These are phyloP conservation scores for Brachypalpus laphriformis DNA, from an alignment of 2,888 invertebrate species.

Conservation along the genomic window DNA sequence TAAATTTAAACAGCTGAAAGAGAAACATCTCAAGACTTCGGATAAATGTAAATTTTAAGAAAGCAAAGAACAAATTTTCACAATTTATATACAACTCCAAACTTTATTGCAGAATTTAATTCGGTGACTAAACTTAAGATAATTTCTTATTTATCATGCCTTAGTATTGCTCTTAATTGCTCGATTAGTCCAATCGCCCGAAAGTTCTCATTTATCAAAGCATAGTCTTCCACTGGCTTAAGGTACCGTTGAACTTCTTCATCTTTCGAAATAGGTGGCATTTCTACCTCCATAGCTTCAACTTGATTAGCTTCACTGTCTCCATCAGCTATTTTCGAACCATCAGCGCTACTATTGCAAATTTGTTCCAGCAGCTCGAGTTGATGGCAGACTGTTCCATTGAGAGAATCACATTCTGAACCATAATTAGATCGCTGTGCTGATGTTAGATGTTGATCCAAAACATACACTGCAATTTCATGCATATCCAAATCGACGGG, in stretches of 20 bases:
- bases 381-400: background rate
- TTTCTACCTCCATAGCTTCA: background rate
- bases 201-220: conserved; percentile 79
- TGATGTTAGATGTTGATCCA: conserved; percentile 4
- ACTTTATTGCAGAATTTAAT: background rate
- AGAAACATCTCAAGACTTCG: no score
- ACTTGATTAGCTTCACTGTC: background rate
- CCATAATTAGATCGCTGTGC: no score
- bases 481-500: conserved; percentile 15
- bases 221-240: conserved; percentile 81
- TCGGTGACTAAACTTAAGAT: background rate
- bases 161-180: conserved; percentile 79
- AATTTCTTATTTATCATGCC: conserved; percentile 1
- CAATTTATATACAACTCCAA: background rate
- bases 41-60: no score
- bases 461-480: conserved; percentile 21
- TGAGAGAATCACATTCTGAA: background rate
- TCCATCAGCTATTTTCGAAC: background rate
- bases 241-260: conserved; percentile 78
- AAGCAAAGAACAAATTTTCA: no score
- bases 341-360: background rate
- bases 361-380: background rate
- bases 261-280: conserved; percentile 71
- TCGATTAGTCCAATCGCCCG: conserved; percentile 80
- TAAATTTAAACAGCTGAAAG: no score